Base-by-base conservation (phyloP, 2,113 vertebrate species). In the Morone chrysops region DNA sequence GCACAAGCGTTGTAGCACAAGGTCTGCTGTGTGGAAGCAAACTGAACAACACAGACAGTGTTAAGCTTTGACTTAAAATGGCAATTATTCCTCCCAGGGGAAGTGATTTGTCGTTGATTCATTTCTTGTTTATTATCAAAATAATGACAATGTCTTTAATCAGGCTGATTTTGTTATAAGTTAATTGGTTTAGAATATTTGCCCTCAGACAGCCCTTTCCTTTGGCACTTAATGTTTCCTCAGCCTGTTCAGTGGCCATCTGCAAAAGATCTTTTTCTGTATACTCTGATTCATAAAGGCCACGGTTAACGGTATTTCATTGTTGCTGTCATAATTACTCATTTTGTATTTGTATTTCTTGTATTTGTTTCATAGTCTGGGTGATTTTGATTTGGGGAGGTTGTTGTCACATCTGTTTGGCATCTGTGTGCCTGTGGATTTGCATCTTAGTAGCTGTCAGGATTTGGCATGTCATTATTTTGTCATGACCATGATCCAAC, bases 51-150 rank as follows among this genome's bases (percentile, higher is more conserved):
- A 65, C 18, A 40, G 43, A 53, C 13, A 4, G 16, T 20, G 41
- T 38, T 13, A 11, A 8, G n/a, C 70, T 79, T 75, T 22, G 45
- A 59, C 70, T 78, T 51, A 36, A 80, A 82, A 71, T 45, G 17
- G 25, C 60, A 62, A 75, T 65, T 0, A 72, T 67, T 80, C 25
- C 56, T 86, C 40, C 45, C 6, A 20, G 16, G 9, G 41, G 22
- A 18, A 36, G n/a, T 61, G 36, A 79, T 78, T 81, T 60, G 47
- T 84, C 31, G n/a, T n/a, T 68, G 22, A 48, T 17, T 67, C 31
- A 25, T 12, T 57, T 22, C 22, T 13, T 25, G 4, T 22, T 17
- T 31, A 31, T 1, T 31, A 31, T 31, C 31, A 1, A 31, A 31
- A 31, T 31, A 31, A 3, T 31, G 31, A 31, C 31, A 31, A 31